These are phyloP conservation scores for Loriculus beryllinus DNA, from an alignment of 2,797 vertebrate species.

Conservation along the genomic window DNA sequence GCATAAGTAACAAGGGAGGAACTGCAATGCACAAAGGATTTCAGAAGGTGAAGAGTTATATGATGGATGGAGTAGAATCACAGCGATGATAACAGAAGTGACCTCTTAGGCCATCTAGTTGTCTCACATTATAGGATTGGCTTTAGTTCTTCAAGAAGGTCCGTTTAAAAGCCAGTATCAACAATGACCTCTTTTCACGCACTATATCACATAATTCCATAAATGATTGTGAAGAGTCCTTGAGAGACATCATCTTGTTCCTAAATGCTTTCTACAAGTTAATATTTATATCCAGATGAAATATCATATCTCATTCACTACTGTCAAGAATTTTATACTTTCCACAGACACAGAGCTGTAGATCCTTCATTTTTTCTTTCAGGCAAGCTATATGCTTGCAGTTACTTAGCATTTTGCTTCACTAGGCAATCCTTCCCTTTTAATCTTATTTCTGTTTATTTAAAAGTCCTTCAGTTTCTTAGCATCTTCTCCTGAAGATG, in stretches of 20 bases:
- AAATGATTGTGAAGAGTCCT: background rate
- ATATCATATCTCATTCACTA: background rate
- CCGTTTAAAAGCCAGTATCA: background rate
- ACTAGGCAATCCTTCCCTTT: background rate
- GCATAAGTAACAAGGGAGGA: background rate
- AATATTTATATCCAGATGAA: slow-evolving; percentile 43
- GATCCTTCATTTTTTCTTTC: background rate
- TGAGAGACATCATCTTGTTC: background rate
- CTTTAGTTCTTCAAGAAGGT: background rate
- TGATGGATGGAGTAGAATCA: background rate
- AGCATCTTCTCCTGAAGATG: background rate
- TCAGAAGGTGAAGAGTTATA: background rate
- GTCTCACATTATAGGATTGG: background rate
- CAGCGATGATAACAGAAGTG: background rate
- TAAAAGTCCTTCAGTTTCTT: background rate
- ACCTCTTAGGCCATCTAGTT: background rate
- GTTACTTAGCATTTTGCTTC: background rate
- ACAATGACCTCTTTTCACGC: background rate
- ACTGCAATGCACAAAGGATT: background rate
- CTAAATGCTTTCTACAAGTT: slow-evolving; percentile 33
- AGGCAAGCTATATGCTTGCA: background rate
- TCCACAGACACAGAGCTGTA: background rate
- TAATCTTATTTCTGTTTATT: background rate
- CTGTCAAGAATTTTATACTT: background rate
- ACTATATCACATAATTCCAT: background rate